These are phyloP conservation scores for Baccha elongata DNA, from an alignment of 2,888 invertebrate genomes.

Conservation along the genomic window DNA sequence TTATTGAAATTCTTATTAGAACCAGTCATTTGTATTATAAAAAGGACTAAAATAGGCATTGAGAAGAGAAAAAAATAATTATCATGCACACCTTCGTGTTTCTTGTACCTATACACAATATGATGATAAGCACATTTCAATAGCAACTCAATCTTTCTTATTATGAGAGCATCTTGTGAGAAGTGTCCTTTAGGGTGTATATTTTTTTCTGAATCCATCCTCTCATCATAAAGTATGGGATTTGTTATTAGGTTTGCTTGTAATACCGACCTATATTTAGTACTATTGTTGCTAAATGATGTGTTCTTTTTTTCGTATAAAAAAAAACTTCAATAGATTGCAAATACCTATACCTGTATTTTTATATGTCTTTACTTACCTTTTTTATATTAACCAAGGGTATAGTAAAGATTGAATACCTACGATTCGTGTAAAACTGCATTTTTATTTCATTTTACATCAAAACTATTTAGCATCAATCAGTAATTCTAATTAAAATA, in stretches of 20 bases:
- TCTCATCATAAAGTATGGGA: slow-evolving; percentile 32
- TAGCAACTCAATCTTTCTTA: slow-evolving; percentile 10
- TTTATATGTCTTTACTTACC: too few relatives aligned
- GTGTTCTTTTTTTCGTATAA: not conserved
- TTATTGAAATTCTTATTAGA: too few relatives aligned
- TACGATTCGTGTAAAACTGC: too few relatives aligned
- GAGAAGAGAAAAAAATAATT: not conserved
- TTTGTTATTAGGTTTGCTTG: slow-evolving; percentile 61
- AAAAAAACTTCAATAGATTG: slow-evolving; percentile 17
- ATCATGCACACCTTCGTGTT: not conserved
- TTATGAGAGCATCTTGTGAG: slow-evolving; percentile 18
- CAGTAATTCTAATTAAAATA: too few relatives aligned
- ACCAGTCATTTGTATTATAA: too few relatives aligned
- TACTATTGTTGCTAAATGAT: slow-evolving; percentile 19
- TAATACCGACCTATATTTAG: slow-evolving; percentile 46
- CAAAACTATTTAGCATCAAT: too few relatives aligned
- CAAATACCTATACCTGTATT: too few relatives aligned
- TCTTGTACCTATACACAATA: not conserved
- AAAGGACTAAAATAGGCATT: not conserved
- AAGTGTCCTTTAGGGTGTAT: not conserved
- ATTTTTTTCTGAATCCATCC: slow-evolving; percentile 2
- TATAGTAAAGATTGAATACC: too few relatives aligned
- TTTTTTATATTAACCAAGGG: too few relatives aligned
- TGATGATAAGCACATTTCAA: slow-evolving; percentile 20
- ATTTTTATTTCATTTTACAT: too few relatives aligned